These are phyloP conservation scores for Acrocephalus kingi DNA, from an alignment of 2,113 vertebrate species.

Conservation along the genomic window DNA sequence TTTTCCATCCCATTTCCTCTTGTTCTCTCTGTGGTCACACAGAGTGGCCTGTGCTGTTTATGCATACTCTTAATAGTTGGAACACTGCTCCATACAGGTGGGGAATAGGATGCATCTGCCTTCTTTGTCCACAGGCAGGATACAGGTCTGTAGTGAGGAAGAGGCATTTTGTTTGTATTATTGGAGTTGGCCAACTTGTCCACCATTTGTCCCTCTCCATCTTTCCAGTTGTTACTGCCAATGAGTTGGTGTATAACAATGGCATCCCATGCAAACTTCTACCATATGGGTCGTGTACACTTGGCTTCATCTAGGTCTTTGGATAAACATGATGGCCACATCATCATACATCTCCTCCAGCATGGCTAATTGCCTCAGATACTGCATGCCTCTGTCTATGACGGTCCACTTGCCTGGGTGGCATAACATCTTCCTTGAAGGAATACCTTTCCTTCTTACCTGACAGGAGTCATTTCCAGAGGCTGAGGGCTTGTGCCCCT, in stretches of 20 bases:
- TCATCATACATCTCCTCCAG: neutral
- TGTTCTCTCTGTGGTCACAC: neutral
- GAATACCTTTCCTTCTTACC: neutral
- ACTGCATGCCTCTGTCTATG: neutral
- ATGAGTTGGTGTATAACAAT: neutral
- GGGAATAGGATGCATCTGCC: neutral
- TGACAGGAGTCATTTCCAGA: neutral
- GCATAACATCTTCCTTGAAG: neutral
- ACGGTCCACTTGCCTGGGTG: neutral
- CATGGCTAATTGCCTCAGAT: neutral
- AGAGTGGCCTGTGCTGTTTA: neutral
- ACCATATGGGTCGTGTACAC: accelerated
- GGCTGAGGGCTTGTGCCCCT: neutral
- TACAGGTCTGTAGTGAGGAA: neutral
- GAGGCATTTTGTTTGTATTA: neutral
- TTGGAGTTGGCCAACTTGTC: neutral
- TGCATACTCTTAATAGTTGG: neutral
- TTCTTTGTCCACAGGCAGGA: neutral
- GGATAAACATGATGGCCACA: neutral
- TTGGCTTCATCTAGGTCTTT: neutral
- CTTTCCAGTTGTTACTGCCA: neutral
- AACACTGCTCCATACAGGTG: neutral
- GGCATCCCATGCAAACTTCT: neutral
- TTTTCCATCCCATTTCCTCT: neutral
- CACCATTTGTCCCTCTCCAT: neutral